Evolutionary conservation across 2,888 invertebrate species (phyloP).

Genomic region (Cryptosula pallasiana): DNA sequence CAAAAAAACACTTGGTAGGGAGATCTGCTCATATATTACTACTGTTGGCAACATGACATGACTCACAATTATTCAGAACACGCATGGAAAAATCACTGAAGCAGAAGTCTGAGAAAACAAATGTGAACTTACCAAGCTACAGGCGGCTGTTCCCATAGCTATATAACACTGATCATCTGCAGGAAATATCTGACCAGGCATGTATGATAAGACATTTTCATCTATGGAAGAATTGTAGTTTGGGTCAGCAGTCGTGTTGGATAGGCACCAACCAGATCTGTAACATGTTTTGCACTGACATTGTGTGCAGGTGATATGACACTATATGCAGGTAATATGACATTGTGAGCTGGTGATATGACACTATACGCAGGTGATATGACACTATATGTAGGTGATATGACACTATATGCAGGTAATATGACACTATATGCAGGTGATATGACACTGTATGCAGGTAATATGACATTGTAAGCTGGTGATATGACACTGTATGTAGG

Average conservation of each 20-base stretch:
- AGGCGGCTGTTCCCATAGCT: not conserved
- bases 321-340: no score
- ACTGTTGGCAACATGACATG: not conserved
- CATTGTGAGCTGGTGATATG: no score
- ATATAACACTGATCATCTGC: constrained; percentile 23
- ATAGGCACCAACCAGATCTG: not conserved
- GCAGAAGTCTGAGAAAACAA: not conserved
- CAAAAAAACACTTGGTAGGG: no score
- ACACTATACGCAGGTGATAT: no score
- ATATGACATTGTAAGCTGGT: no score
- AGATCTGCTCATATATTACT: not conserved
- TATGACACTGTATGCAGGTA: no score
- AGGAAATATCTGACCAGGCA: not conserved
- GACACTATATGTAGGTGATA: no score
- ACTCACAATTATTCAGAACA: not conserved
- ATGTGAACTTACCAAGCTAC: not conserved
- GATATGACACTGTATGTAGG: no score
- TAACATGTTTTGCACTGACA: not conserved
- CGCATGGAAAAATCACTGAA: no score
- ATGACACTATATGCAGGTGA: no score
- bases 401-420: no score
- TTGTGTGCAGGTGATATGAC: no score
- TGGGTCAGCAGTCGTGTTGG: constrained; percentile 1
- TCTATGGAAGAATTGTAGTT: constrained; percentile 6
- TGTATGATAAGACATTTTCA: not conserved